Conservation (phyloP, 30 jellyfish, hydroid and myxozoan genomes). For the Pelagia noctiluca region DNA sequence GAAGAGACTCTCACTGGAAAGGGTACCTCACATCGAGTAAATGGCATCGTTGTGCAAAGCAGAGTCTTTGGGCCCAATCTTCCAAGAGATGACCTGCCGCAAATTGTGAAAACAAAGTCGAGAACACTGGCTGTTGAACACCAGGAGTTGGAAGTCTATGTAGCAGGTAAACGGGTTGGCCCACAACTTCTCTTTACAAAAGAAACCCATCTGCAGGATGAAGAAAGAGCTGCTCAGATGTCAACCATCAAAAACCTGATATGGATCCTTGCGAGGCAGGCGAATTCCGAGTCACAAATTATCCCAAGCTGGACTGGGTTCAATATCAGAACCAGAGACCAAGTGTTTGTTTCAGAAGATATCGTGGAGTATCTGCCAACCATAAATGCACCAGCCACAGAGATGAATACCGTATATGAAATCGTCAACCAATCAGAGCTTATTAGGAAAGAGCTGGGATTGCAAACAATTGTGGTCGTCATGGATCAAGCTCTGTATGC, state of each 20-base stretch:
- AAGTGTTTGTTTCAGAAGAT: slow-evolving; percentile 4
- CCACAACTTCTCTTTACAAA: slow-evolving; percentile 16
- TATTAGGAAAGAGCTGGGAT: slow-evolving; percentile 23
- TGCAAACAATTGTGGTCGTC: slow-evolving; percentile 23
- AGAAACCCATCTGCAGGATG: not conserved
- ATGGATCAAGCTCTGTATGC: slow-evolving; percentile 66
- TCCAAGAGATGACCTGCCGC: not conserved
- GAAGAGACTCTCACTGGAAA: slow-evolving; percentile 38
- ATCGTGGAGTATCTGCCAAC: slow-evolving; percentile 35
- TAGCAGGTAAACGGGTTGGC: slow-evolving; percentile 26
- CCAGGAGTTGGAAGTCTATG: slow-evolving; percentile 25
- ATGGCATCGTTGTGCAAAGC: slow-evolving; percentile 36
- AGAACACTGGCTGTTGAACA: slow-evolving; percentile 11
- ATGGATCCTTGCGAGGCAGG: slow-evolving; percentile 22
- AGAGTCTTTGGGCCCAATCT: slow-evolving; percentile 18
- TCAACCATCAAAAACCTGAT: not conserved
- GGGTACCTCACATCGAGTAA: slow-evolving; percentile 31
- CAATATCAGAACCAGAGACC: slow-evolving; percentile 5
- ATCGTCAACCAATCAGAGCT: slow-evolving; percentile 33
- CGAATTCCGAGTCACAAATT: slow-evolving; percentile 19
- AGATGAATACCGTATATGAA: slow-evolving; percentile 49
- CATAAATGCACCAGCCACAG: slow-evolving; percentile 40
- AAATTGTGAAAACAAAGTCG: slow-evolving; percentile 1
- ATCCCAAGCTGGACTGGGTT: slow-evolving; percentile 40
- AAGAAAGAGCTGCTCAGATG: slow-evolving; percentile 3